Evolutionary conservation across 2,797 vertebrate genomes (phyloP), one percentile per base, ranked within the genome.

Genomic region (Hypotaenidia philippensis): DNA sequence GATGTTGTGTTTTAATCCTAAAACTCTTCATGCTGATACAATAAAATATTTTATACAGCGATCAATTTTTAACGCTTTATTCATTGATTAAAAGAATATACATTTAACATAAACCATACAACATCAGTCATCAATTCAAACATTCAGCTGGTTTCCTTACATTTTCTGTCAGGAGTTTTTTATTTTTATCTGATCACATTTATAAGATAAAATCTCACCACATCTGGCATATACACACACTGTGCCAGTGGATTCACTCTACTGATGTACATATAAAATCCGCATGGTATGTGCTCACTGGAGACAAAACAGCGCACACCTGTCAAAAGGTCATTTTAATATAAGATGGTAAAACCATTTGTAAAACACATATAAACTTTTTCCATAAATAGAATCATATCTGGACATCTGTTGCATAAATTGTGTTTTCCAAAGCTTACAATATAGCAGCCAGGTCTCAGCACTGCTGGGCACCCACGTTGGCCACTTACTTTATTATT

Each of bases 51-150:
- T 98, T 97, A 95, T 97, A 97, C 97, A 97, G 93, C 38, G 5
- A 96, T 96, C 89, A 96, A 96, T 98, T 98, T 98, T 98, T 98
- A 98, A 99, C 98, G 98, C 98, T 99, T 99, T 99, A 99, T 99
- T 99, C 98, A 98, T 99, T 97, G 98, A 99, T 99, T 99, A 99
- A 99, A 99, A 99, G 98, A 99, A 99, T 99, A 99, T 99, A 99
- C 99, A 99, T 99, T 99, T 99, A 98, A 98, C 98, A 98, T 98
- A 98, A 98, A 98, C 98, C 98, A 99, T 99, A 99, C 99, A 98
- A 99, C 99, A 99, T 99, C 98, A 98, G 99, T 98, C 99, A 99
- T 99, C 99, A 97, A 89, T 97, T 98, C 98, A 98, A 99, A 99
- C 98, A 99, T 98, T 99, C 98, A 97, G 98, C 98, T 99, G 98